phyloP scores from a whole-genome alignment of 2,113 vertebrate species.

The Pionites leucogaster region DNA sequence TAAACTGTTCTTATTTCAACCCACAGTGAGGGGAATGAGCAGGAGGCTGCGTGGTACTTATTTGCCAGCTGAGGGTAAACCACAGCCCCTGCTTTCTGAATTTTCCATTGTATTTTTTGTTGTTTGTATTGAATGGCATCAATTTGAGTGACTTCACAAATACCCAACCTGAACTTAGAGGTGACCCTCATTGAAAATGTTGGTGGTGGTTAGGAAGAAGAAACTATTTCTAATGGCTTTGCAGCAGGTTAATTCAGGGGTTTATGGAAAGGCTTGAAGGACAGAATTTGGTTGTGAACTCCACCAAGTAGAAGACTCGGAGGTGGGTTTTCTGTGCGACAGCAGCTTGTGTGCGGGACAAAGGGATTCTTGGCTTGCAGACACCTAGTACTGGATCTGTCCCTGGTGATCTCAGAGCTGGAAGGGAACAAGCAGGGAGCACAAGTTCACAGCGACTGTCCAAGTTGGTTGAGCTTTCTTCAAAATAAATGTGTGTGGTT shows the following conservation, averaged over 20 bases:
- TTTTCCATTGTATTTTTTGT: neutral
- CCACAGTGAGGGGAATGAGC: neutral
- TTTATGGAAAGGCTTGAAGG: neutral
- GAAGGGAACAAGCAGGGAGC: neutral
- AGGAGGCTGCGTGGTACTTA: neutral
- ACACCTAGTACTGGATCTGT: neutral
- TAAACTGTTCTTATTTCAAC: neutral
- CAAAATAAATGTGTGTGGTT: neutral
- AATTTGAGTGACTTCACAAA: neutral
- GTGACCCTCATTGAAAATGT: neutral
- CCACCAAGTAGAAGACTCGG: neutral
- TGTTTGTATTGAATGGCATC: neutral
- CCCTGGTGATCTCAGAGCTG: constrained; percentile 10
- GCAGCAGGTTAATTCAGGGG: neutral
- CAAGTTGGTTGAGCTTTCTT: neutral
- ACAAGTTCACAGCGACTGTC: neutral
- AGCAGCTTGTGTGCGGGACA: neutral
- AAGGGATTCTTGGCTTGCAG: neutral
- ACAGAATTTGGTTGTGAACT: neutral
- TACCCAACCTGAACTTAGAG: neutral
- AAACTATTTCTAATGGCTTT: neutral
- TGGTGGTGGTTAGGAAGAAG: neutral
- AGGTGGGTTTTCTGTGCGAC: neutral
- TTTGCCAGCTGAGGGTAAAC: neutral
- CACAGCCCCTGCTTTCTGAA: neutral